Evolutionary conservation across 2,888 invertebrate species (phyloP), one percentile per base, ranked within the genome.

Genomic region (Ectemnius cavifrons): DNA sequence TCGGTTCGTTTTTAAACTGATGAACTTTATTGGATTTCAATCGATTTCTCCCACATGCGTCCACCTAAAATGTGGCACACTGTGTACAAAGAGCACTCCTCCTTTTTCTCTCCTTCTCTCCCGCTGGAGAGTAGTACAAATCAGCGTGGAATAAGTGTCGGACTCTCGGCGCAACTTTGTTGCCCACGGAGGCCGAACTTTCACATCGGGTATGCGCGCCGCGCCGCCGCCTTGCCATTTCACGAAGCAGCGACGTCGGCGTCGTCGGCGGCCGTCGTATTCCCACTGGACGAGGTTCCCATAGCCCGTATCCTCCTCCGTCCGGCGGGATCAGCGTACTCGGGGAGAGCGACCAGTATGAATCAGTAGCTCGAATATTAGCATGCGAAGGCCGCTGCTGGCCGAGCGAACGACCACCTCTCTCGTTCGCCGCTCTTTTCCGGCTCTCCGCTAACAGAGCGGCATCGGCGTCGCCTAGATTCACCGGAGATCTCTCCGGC

Each of bases 121-220:
- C 47, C 8, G 6, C 16, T 14, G 14, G n/a, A 11, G 5, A 52
- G 2, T 52, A 37, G 37, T 6, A 37, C 5, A 37, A 37, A 37
- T 6, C 37, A 6, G 37, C 8, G 37, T 11, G 37, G 8, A 37
- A 37, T 37, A 37, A 37, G 37, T 37, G 37, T 11, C 52, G n/a
- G 52, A 23, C 23, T 23, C 23, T 23, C 23, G 23, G n/a, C 16
- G 27, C 62, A 63, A 62, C 71, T 65, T 57, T 60, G 68, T 73
- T 64, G 66, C 37, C 71, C 67, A 13, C 13, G 8, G 14, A 59
- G 59, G 16, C 16, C 14, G 14, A 59, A 59, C 59, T 59, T 52
- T 52, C 52, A 52, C 52, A 16, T 52, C 8, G n/a, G 52, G 52
- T 52, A 52, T 52, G n/a, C 52, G 16, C 14, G 8, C 8, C 52